These are phyloP conservation scores for Drosophila mayaguana DNA, from an alignment of 2,888 invertebrate genomes.

Conservation along the genomic window DNA sequence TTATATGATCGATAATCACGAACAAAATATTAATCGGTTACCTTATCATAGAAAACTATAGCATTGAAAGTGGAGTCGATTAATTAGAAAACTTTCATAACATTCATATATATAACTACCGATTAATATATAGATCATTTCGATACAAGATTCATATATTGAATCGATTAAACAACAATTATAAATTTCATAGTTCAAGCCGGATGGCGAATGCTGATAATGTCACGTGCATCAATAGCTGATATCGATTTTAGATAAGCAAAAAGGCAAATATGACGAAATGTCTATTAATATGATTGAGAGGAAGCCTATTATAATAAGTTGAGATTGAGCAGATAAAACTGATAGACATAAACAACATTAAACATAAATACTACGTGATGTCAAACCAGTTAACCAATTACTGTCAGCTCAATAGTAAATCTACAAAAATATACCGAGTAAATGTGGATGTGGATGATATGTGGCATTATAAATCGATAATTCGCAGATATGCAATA, in stretches of 20 bases:
- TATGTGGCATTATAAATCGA: background rate
- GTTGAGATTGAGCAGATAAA: slow-evolving; percentile 29
- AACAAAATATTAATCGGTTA: too few species aligned
- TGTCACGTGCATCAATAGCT: slow-evolving; percentile 41
- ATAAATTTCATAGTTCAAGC: slow-evolving; percentile 1
- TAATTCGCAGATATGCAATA: background rate
- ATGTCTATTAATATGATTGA: background rate
- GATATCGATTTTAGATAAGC: slow-evolving; percentile 46
- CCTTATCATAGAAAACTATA: too few species aligned
- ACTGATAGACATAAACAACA: slow-evolving; percentile 27
- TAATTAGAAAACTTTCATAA: too few species aligned
- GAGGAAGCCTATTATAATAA: slow-evolving; percentile 18
- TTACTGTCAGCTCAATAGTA: slow-evolving; percentile 28
- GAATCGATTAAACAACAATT: background rate
- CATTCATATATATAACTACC: background rate
- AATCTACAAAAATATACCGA: background rate
- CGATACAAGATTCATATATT: too few species aligned
- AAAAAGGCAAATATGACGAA: slow-evolving; percentile 26
- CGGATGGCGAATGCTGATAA: slow-evolving; percentile 9
- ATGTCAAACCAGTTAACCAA: slow-evolving; percentile 20
- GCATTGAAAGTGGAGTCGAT: too few species aligned
- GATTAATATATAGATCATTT: background rate
- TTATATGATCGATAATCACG: too few species aligned
- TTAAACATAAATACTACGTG: slow-evolving; percentile 20
- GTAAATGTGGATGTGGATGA: background rate